A percentile compares a stretch with the other conserved stretches of the same genome.
Conservation (phyloP, 2,797 vertebrate genomes). For the Staurois parvus region DNA sequence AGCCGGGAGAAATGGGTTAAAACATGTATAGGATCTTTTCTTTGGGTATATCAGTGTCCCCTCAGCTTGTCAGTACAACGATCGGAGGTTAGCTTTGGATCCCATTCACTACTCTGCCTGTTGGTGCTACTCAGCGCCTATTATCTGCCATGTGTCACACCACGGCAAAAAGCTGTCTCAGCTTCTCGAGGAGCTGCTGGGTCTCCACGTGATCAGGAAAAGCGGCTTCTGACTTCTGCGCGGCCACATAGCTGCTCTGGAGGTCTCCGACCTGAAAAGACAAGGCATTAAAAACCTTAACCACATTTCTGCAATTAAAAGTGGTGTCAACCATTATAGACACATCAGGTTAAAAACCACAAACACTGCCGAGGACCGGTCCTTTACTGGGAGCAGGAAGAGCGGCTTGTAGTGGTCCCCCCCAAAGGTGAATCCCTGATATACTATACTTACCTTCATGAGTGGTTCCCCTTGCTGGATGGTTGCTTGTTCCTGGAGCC, state of each 20-base stretch:
- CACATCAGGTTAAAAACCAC: neutral
- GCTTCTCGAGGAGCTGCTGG: constrained; percentile 88
- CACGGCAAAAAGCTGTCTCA: constrained; percentile 89
- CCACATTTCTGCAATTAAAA: neutral
- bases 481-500: no score
- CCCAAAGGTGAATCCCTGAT: no score
- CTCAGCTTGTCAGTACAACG: neutral
- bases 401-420: no score
- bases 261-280: constrained; percentile 90
- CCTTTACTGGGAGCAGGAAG: no score
- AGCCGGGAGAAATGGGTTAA: neutral
- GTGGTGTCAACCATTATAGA: neutral
- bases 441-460: no score
- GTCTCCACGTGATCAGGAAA: constrained; percentile 96
- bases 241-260: constrained; percentile 91
- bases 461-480: no score
- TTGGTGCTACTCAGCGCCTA: neutral
- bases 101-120: neutral
- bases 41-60: neutral
- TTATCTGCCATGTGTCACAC: constrained; percentile 64
- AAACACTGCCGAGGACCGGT: no score
- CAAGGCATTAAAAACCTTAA: neutral
- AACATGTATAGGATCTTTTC: neutral
- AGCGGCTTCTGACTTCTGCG: constrained; percentile 87
- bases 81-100: neutral